Conservation (phyloP, 2,888 invertebrate genomes). For the Drosophila imparisetae region DNA sequence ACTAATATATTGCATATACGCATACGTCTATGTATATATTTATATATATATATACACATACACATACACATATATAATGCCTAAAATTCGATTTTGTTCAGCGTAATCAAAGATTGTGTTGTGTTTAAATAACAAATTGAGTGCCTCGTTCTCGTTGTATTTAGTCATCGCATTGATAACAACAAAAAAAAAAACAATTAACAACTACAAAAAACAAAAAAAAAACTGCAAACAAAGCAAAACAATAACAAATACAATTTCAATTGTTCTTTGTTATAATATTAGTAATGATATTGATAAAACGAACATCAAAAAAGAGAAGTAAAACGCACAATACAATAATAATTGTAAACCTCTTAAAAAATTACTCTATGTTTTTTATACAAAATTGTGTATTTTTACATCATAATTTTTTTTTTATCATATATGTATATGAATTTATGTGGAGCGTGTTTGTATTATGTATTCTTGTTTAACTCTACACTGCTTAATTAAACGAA, state of each 20-base stretch:
- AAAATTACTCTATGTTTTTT: slow-evolving; percentile 42
- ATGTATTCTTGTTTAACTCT: slow-evolving; percentile 64
- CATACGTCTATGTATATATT: slow-evolving; percentile 26
- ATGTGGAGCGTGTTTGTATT: slow-evolving; percentile 33
- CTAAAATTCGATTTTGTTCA: slow-evolving; percentile 59
- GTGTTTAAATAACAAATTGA: slow-evolving; percentile 61
- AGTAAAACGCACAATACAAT: slow-evolving; percentile 57
- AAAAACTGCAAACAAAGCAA: slow-evolving; percentile 12
- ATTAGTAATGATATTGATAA: slow-evolving; percentile 43
- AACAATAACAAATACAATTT: slow-evolving; percentile 32
- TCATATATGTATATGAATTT: slow-evolving; percentile 14
- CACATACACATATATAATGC: slow-evolving; percentile 47
- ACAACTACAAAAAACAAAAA: slow-evolving; percentile 11
- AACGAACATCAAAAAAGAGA: slow-evolving; percentile 6
- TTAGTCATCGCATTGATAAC: slow-evolving; percentile 59
- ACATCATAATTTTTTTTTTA: slow-evolving; percentile 37
- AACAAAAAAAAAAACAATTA: slow-evolving; percentile 43
- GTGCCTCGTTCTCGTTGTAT: slow-evolving; percentile 74
- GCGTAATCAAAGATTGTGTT: slow-evolving; percentile 49
- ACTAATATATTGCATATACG: slow-evolving; percentile 62
- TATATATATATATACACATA: slow-evolving; percentile 27
- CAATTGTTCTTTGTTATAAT: slow-evolving; percentile 47
- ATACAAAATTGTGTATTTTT: slow-evolving; percentile 48
- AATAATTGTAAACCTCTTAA: slow-evolving; percentile 53
- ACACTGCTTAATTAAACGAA: slow-evolving; percentile 69